These are phyloP conservation scores for Eupithecia pulchellata DNA, from an alignment of 2,888 invertebrate species.

Conservation along the genomic window DNA sequence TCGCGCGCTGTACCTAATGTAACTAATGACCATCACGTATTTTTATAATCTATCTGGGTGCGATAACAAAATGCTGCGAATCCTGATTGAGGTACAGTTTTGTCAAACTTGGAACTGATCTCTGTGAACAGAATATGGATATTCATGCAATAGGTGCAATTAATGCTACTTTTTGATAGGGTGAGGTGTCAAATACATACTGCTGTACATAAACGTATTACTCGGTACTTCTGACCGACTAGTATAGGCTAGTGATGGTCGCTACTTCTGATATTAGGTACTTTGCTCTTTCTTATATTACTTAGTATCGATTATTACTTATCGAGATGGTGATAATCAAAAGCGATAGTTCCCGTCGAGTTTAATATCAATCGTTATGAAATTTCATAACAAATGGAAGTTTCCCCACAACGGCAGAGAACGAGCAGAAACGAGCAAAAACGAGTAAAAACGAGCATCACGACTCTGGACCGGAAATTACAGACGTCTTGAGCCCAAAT, in stretches of 20 bases:
- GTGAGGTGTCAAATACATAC: no score
- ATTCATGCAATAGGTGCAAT: not conserved
- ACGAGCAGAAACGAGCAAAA: not conserved
- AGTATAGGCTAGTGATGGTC: not conserved
- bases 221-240: not conserved
- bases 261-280: no score
- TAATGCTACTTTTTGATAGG: not conserved
- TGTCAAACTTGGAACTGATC: not conserved
- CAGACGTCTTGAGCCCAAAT: constrained; percentile 40
- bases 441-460: not conserved
- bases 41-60: not conserved
- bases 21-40: constrained; percentile 55
- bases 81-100: not conserved
- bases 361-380: constrained; percentile 1
- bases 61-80: not conserved
- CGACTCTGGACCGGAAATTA: constrained; percentile 39
- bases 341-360: not conserved
- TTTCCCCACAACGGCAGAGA: not conserved
- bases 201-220: no score
- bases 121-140: not conserved
- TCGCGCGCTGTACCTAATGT: no score
- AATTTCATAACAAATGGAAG: not conserved
- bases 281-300: no score
- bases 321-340: not conserved
- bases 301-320: no score